Conservation (phyloP, 2,888 invertebrate species). For the Coenonympha arcania region DNA sequence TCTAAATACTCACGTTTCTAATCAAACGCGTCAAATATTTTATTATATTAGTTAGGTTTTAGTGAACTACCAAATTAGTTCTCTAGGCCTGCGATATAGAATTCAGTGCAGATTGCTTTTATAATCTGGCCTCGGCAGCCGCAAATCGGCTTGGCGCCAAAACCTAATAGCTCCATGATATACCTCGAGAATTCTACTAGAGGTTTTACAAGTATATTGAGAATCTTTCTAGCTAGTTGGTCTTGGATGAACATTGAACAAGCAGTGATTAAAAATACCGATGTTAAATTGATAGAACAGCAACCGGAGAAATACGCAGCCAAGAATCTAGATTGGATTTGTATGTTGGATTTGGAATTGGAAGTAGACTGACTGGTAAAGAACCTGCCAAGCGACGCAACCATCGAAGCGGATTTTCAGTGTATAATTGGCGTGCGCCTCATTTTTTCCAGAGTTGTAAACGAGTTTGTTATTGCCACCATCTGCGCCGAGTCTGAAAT, state of each 20-base stretch:
- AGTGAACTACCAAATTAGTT: constrained; percentile 38
- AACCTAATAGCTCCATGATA: constrained; percentile 7
- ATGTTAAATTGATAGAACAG: not conserved
- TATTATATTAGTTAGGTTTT: constrained; percentile 16
- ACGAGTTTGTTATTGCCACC: constrained; percentile 17
- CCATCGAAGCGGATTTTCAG: constrained; percentile 9
- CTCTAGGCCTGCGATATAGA: constrained; percentile 48
- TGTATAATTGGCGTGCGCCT: constrained; percentile 13
- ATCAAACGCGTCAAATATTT: not conserved
- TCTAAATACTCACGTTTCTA: not conserved
- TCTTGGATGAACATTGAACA: constrained; percentile 10
- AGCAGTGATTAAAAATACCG: too few species aligned
- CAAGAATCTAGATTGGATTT: not conserved
- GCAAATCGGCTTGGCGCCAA: constrained; percentile 50
- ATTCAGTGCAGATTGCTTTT: constrained; percentile 37
- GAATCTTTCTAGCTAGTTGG: constrained; percentile 15
- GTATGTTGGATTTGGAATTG: too few species aligned
- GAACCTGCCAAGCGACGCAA: not conserved
- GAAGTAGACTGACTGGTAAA: not conserved
- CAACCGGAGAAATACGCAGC: not conserved
- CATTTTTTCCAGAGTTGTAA: constrained; percentile 16
- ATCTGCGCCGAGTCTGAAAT: constrained; percentile 22
- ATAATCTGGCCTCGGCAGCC: constrained; percentile 41
- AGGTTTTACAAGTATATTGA: constrained; percentile 1
- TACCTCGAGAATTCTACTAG: not conserved